Conservation (phyloP, 2,797 vertebrate species). For the Buphagus erythrorhynchus region DNA sequence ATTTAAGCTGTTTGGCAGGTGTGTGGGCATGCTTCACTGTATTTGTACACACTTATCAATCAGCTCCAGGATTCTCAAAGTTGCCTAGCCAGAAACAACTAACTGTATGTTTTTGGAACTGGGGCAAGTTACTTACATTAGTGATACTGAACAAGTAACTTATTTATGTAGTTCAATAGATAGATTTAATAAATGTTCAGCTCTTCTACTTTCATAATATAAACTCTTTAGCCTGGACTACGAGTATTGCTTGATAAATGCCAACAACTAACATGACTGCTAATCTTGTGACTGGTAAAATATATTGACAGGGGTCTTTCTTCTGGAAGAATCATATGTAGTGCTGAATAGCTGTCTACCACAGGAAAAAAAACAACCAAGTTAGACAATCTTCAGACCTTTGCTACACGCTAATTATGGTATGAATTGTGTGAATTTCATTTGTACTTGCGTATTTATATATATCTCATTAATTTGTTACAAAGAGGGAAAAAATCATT, state of each 20-base stretch:
- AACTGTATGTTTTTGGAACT: neutral
- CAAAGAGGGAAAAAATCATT: slow-evolving; percentile 73
- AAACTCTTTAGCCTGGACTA: neutral
- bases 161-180: neutral
- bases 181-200: neutral
- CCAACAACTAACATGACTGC: neutral
- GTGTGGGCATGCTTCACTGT: neutral
- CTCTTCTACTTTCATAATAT: neutral
- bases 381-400: slow-evolving; percentile 14
- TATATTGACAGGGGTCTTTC: neutral
- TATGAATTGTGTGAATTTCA: slow-evolving; percentile 68
- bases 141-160: neutral
- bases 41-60: neutral
- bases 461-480: slow-evolving; percentile 76
- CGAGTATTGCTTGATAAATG: neutral
- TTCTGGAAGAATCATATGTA: neutral
- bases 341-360: neutral
- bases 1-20: neutral
- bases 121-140: neutral
- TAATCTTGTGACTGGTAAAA: neutral
- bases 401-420: slow-evolving; percentile 36
- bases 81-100: neutral
- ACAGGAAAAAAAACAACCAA: neutral
- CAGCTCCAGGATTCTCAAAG: neutral
- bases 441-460: slow-evolving; percentile 60